These are phyloP conservation scores for Spinus pinus DNA, from an alignment of 2,797 vertebrate genomes.

Conservation along the genomic window DNA sequence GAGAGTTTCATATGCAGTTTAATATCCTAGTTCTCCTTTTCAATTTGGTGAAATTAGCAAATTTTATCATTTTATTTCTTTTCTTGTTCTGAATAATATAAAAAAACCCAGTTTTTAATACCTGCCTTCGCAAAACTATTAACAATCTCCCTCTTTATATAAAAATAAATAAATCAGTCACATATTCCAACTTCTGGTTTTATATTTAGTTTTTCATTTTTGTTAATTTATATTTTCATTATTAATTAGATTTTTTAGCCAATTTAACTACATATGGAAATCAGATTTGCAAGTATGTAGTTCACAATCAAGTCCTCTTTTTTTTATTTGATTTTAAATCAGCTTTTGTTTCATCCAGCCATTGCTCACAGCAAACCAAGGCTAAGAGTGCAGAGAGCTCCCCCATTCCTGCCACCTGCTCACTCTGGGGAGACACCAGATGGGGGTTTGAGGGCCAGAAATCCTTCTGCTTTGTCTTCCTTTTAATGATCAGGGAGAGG, in stretches of 20 bases:
- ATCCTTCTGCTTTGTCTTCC: neutral
- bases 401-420: neutral
- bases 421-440: neutral
- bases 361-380: neutral
- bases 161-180: neutral
- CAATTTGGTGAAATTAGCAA: neutral
- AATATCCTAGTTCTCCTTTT: neutral
- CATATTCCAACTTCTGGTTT: neutral
- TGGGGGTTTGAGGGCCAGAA: neutral
- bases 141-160: neutral
- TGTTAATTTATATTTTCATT: neutral
- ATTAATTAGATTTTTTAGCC: neutral
- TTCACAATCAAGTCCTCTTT: neutral
- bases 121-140: neutral
- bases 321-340: neutral
- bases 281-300: neutral
- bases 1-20: neutral
- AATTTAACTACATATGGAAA: neutral
- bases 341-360: neutral
- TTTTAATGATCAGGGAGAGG: neutral
- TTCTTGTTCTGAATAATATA: neutral
- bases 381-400: neutral
- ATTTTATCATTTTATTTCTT: neutral
- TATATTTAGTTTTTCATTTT: rapidly evolving
- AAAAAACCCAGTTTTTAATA: neutral